A percentile compares a stretch with the other conserved stretches of the same genome.
phyloP scores from a whole-genome alignment of 1,140 invertebrate genomes.

The Onthophagus taurus region DNA sequence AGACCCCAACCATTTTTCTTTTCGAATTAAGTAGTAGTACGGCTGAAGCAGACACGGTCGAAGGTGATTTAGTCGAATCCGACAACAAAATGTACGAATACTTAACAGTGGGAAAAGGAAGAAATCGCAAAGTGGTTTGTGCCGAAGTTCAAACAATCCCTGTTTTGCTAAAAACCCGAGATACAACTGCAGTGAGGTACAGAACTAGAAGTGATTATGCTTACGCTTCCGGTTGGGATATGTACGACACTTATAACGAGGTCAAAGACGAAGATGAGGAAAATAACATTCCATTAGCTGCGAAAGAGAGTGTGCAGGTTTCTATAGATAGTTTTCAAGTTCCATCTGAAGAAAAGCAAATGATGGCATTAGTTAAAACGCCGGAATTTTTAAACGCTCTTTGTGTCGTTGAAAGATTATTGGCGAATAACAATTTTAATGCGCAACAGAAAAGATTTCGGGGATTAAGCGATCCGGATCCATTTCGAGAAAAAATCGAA shows the following conservation, averaged over 20 bases:
- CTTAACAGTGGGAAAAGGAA: conserved; percentile 50
- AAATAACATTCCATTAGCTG: conserved; percentile 21
- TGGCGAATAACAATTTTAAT: conserved; percentile 55
- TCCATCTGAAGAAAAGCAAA: conserved; percentile 30
- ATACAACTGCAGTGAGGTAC: conserved; percentile 45
- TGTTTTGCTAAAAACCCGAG: conserved; percentile 47
- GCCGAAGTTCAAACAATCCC: conserved; percentile 57
- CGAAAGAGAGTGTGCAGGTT: conserved; percentile 2
- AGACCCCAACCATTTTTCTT: conserved; percentile 54
- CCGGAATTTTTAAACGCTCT: conserved; percentile 49
- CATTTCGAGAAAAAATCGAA: conserved; percentile 47
- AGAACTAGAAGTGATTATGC: conserved; percentile 45
- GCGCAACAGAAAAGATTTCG: conserved; percentile 54
- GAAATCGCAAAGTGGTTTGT: conserved; percentile 49
- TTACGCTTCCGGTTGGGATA: conserved; percentile 63
- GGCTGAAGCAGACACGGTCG: conserved; percentile 45
- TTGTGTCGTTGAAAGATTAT: conserved; percentile 53
- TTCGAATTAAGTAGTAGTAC: conserved; percentile 55
- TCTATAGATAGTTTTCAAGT: conserved; percentile 25
- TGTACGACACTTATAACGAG: conserved; percentile 54
- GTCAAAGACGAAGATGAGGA: conserved; percentile 17
- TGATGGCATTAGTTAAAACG: conserved; percentile 35
- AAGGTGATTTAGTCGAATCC: conserved; percentile 34
- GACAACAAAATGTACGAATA: conserved; percentile 56
- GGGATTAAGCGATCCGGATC: conserved; percentile 45